These are phyloP conservation scores for Myrmecobius fasciatus DNA, from an alignment of 2,113 vertebrate species.

Conservation along the genomic window DNA sequence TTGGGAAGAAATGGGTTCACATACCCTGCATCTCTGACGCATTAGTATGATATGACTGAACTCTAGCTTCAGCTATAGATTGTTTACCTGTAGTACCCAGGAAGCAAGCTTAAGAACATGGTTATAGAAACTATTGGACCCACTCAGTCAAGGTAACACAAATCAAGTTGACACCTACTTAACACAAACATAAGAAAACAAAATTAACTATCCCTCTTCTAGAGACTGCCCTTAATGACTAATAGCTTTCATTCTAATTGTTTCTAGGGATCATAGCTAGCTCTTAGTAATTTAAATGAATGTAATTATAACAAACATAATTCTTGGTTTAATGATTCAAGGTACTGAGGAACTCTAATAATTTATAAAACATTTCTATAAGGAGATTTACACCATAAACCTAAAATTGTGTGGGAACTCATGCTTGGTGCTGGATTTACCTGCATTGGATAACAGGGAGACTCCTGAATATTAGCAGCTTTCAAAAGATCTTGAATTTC, in stretches of 20 bases:
- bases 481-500: neutral
- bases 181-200: neutral
- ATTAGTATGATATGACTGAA: neutral
- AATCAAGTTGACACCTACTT: neutral
- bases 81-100: neutral
- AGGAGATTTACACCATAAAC: neutral
- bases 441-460: neutral
- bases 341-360: neutral
- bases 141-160: neutral
- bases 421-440: neutral
- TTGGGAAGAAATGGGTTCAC: neutral
- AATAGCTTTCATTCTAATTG: neutral
- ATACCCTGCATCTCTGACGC: accelerated
- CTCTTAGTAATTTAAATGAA: conserved; percentile 21
- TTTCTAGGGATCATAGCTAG: neutral
- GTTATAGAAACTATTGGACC: conserved; percentile 71
- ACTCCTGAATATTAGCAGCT: neutral
- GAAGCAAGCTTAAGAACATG: conserved; percentile 29
- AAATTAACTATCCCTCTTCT: neutral
- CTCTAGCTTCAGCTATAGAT: neutral
- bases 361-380: neutral
- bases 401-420: neutral
- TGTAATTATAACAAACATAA: neutral
- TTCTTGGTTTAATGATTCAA: neutral
- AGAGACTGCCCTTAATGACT: conserved; percentile 9